A percentile compares a stretch with the other conserved stretches of the same genome.
phyloP scores from a whole-genome alignment of 2,113 vertebrate genomes.

The Canis aureus region DNA sequence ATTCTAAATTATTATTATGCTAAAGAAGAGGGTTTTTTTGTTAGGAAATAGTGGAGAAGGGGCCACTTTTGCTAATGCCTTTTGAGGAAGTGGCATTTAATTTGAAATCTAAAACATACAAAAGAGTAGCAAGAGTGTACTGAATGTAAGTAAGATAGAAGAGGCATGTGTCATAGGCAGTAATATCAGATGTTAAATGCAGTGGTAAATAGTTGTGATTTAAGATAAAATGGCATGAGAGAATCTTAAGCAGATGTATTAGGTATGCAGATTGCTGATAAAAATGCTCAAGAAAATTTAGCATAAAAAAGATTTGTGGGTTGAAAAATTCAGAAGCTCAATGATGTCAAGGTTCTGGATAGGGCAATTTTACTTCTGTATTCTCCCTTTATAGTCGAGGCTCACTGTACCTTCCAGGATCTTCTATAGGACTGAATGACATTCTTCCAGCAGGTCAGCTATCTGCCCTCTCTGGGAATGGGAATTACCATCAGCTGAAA shows the following conservation, averaged over 20 bases:
- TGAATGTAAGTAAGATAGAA: not conserved
- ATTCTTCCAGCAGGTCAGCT: not conserved
- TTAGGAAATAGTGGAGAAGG: not conserved
- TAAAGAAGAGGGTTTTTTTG: not conserved
- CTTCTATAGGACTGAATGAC: not conserved
- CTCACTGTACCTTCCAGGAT: fast-evolving
- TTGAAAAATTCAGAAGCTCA: not conserved
- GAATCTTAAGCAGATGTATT: not conserved
- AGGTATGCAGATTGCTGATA: not conserved
- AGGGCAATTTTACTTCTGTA: not conserved
- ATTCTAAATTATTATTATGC: not conserved
- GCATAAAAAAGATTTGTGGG: not conserved
- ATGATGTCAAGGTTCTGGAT: not conserved
- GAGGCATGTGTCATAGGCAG: not conserved
- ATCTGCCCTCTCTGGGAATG: not conserved
- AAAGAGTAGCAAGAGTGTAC: not conserved
- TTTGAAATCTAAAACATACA: not conserved
- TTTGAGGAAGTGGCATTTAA: not conserved
- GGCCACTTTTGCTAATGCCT: not conserved
- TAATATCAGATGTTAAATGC: not conserved
- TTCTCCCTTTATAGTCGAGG: not conserved
- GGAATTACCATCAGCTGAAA: not conserved
- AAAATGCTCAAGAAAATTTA: not conserved
- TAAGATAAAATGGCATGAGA: not conserved
- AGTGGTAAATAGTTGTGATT: not conserved